Percentiles rank a stretch among this genome's conserved stretches.
phyloP scores from a whole-genome alignment of 2,113 vertebrate species.

The Crotophaga sulcirostris region DNA sequence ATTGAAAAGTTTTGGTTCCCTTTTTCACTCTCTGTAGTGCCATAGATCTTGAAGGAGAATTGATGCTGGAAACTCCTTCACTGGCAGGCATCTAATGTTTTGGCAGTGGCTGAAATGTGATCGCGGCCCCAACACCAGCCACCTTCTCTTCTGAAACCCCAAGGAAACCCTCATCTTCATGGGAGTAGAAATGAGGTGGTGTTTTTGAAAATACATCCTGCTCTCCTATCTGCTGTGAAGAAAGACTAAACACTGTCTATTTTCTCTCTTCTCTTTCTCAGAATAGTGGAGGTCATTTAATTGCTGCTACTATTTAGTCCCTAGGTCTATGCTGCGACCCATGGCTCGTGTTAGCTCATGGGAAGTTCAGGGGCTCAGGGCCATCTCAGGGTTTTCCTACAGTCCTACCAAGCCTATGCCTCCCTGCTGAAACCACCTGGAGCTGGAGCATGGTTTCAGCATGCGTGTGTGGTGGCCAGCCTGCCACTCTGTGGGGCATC shows the following conservation, averaged over 20 bases:
- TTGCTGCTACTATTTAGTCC: neutral
- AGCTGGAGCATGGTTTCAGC: rapidly evolving
- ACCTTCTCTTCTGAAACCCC: neutral
- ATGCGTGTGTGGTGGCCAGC: rapidly evolving
- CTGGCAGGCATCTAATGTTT: neutral
- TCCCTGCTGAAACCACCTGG: neutral
- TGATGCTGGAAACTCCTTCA: neutral
- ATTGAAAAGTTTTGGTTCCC: slow-evolving; percentile 16
- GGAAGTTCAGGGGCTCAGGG: neutral
- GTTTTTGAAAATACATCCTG: neutral
- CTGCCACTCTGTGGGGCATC: neutral
- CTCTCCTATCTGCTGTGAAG: neutral
- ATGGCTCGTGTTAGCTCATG: neutral
- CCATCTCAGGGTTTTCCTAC: neutral
- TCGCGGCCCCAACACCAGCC: neutral
- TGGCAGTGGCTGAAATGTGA: neutral
- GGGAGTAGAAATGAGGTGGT: neutral
- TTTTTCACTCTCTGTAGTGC: neutral
- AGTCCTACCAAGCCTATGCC: neutral
- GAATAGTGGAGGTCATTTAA: neutral
- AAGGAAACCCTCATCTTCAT: neutral
- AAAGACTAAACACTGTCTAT: neutral
- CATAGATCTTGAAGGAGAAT: neutral
- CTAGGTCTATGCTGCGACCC: neutral
- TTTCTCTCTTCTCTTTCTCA: slow-evolving; percentile 7